Evolutionary conservation across 1,140 invertebrate genomes (phyloP).

Genomic region (Formica selysi): DNA sequence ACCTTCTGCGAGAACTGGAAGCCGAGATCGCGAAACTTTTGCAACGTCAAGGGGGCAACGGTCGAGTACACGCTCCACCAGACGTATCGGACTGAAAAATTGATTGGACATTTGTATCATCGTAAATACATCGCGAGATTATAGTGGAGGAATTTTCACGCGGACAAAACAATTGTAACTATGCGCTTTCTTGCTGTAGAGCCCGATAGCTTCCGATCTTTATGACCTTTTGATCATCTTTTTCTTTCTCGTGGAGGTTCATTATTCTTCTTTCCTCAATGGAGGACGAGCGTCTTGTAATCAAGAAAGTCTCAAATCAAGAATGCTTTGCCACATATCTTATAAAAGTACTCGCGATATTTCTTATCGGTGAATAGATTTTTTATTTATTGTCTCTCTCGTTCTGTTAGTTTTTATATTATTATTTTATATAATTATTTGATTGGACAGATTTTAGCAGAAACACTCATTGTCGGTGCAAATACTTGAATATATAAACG

Average conservation of each 20-base stretch:
- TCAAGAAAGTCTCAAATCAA: no score
- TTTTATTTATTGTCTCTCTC: no score
- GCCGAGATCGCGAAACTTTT: conserved; percentile 88
- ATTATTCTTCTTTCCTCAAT: no score
- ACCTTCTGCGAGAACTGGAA: conserved; percentile 89
- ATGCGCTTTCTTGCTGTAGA: background rate
- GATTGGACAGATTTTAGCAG: background rate
- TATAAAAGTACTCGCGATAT: background rate
- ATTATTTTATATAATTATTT: background rate
- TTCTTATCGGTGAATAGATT: no score
- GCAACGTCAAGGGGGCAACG: conserved; percentile 88
- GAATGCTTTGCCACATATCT: no score
- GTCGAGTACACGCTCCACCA: conserved; percentile 90
- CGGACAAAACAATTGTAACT: conserved; percentile 23
- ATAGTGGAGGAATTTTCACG: background rate
- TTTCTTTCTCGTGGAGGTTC: conserved; percentile 19
- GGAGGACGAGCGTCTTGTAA: no score
- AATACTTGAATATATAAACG: background rate
- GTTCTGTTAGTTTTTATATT: background rate
- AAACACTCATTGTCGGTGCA: background rate
- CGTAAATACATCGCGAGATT: background rate
- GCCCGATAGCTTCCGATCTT: conserved; percentile 77
- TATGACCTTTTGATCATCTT: conserved; percentile 74
- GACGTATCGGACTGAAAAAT: conserved; percentile 87
- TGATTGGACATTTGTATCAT: conserved; percentile 1